phyloP scores from a whole-genome alignment of 2,888 invertebrate genomes.

The Tinea trinotella region DNA sequence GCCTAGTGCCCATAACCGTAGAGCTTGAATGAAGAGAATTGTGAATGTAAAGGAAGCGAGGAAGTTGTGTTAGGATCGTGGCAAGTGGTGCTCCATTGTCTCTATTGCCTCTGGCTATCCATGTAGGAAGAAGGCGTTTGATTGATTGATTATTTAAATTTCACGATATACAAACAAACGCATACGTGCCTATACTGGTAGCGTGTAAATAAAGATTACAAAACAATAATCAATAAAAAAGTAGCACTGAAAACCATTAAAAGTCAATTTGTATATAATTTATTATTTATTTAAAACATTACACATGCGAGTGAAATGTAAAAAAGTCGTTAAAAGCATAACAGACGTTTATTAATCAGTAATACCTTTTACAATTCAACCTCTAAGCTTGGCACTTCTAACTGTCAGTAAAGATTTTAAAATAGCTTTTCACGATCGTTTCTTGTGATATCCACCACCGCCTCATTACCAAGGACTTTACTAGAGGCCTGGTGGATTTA shows the following conservation, averaged over 20 bases:
- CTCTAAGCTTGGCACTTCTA: conserved; percentile 14
- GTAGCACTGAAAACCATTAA: neutral
- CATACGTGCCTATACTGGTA: too few species aligned
- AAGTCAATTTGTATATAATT: neutral
- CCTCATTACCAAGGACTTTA: conserved; percentile 21
- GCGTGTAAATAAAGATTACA: too few species aligned
- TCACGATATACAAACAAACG: too few species aligned
- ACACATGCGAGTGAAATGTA: conserved; percentile 5
- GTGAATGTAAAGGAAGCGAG: too few species aligned
- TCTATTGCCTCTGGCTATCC: too few species aligned
- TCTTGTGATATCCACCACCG: neutral
- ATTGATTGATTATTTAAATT: too few species aligned
- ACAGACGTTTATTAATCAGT: conserved; percentile 9
- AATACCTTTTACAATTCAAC: conserved; percentile 3
- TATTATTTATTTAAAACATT: conserved; percentile 9
- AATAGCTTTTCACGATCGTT: conserved; percentile 22
- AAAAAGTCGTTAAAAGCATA: neutral
- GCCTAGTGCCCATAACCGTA: too few species aligned
- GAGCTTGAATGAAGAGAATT: too few species aligned
- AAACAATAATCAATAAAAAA: too few species aligned
- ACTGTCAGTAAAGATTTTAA: conserved; percentile 21
- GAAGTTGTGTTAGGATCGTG: too few species aligned
- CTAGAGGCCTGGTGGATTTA: conserved; percentile 18
- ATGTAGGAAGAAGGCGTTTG: too few species aligned
- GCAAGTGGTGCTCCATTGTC: too few species aligned